Evolutionary conservation across 1,140 invertebrate genomes (phyloP).

Genomic region (Drosophila sucinea): DNA sequence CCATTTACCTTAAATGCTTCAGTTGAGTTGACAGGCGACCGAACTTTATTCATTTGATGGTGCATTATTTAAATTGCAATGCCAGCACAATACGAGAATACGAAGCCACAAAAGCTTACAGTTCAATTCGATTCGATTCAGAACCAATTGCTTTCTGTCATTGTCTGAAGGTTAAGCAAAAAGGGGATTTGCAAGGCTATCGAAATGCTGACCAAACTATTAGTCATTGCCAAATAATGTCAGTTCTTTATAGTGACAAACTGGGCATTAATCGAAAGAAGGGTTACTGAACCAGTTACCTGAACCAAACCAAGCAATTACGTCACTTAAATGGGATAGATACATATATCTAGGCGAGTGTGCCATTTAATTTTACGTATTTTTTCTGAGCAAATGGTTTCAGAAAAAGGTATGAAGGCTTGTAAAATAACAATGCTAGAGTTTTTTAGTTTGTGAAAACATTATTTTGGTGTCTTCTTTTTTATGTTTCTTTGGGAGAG

Average conservation of each 20-base stretch:
- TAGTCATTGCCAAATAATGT: conserved; percentile 1
- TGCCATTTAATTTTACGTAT: too few species aligned
- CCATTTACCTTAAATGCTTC: conserved; percentile 62
- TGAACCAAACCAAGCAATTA: too few species aligned
- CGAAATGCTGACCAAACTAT: conserved; percentile 8
- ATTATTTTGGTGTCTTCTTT: too few species aligned
- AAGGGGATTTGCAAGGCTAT: not conserved
- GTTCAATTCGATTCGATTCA: conserved; percentile 42
- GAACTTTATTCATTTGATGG: conserved; percentile 58
- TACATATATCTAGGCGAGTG: too few species aligned
- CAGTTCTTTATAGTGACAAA: not conserved
- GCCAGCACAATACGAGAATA: conserved; percentile 41
- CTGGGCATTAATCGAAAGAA: not conserved
- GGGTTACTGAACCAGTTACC: not conserved
- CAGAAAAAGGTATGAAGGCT: too few species aligned
- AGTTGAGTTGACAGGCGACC: conserved; percentile 38
- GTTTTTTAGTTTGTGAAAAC: too few species aligned
- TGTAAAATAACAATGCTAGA: not conserved
- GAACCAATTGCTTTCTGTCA: conserved; percentile 51
- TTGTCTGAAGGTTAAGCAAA: conserved; percentile 18
- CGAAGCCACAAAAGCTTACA: conserved; percentile 30
- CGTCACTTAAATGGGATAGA: too few species aligned
- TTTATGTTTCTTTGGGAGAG: too few species aligned
- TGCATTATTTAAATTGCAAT: conserved; percentile 73
- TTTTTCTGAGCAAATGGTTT: too few species aligned